These are phyloP conservation scores for Bilobella aurantiaca DNA, from an alignment of 1,140 invertebrate species.

Conservation along the genomic window DNA sequence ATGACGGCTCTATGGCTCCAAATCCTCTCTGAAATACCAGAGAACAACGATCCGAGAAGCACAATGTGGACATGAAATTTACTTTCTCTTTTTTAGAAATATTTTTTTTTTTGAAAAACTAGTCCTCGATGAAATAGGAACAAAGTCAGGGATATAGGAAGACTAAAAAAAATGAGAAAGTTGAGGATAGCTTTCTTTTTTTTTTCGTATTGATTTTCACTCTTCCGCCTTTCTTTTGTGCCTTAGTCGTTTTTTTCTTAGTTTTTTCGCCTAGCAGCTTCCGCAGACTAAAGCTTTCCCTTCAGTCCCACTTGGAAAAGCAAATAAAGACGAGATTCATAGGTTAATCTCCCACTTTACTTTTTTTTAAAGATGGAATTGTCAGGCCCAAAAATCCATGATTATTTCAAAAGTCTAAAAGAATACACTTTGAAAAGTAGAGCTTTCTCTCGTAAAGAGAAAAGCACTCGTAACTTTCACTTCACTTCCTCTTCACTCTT, in stretches of 20 bases:
- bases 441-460: too few relatives aligned
- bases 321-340: not conserved
- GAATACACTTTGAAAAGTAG: too few relatives aligned
- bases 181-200: not conserved
- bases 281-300: not conserved
- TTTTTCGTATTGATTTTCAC: slow-evolving; percentile 4
- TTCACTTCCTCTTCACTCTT: too few relatives aligned
- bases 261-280: not conserved
- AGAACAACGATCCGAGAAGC: too few relatives aligned
- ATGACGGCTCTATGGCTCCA: too few relatives aligned
- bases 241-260: not conserved
- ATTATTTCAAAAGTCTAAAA: too few relatives aligned
- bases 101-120: too few relatives aligned
- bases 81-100: slow-evolving; percentile 2
- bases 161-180: not conserved
- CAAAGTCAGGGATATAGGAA: too few relatives aligned
- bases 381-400: not conserved
- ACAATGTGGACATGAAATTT: too few relatives aligned
- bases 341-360: slow-evolving; percentile 1
- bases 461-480: too few relatives aligned
- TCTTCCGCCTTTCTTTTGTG: not conserved
- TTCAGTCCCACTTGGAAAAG: not conserved
- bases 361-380: not conserved
- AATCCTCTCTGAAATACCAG: too few relatives aligned
- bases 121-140: too few relatives aligned